phyloP scores from a whole-genome alignment of 2,797 vertebrate species.

The Lagorchestes hirsutus region DNA sequence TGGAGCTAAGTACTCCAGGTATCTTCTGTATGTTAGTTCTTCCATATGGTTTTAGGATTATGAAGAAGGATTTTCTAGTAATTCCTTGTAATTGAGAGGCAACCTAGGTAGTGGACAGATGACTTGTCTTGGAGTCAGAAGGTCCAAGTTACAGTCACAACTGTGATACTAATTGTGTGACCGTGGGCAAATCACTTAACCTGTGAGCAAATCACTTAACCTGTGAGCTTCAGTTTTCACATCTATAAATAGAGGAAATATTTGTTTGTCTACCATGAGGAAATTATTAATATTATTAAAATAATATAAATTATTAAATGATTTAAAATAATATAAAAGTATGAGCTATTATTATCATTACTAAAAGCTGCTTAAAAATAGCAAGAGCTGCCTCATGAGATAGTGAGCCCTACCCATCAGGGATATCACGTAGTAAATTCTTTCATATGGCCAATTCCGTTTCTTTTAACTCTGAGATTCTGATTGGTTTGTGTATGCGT shows the following conservation, averaged over 20 bases:
- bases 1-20: conserved; percentile 9
- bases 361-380: background rate
- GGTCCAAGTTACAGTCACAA: background rate
- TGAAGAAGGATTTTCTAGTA: conserved; percentile 19
- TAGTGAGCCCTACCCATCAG: background rate
- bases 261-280: background rate
- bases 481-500: background rate
- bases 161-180: background rate
- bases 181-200: background rate
- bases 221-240: background rate
- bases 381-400: background rate
- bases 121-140: background rate
- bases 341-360: background rate
- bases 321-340: background rate
- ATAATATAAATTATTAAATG: too few species aligned
- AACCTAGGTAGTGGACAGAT: background rate
- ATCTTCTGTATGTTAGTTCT: conserved; percentile 44
- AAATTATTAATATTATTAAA: too few species aligned
- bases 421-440: background rate
- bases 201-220: background rate
- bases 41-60: background rate
- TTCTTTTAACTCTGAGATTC: background rate
- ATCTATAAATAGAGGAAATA: background rate
- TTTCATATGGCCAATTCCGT: background rate
- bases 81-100: background rate